phyloP scores from a whole-genome alignment of 2,113 vertebrate genomes.

The Hystrix brachyura region DNA sequence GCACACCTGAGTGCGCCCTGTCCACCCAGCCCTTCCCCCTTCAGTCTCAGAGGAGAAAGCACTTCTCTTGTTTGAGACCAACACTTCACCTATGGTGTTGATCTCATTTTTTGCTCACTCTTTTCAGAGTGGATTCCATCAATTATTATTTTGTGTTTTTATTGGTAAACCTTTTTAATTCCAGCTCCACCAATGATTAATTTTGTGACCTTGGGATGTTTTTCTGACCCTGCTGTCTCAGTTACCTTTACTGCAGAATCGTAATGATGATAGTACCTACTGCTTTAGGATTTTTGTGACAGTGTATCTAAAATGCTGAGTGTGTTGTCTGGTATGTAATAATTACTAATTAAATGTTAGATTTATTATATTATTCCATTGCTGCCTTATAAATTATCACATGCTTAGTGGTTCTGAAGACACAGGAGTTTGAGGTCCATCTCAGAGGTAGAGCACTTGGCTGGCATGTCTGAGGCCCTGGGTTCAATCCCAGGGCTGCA shows the following conservation, averaged over 20 bases:
- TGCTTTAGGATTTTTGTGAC: neutral
- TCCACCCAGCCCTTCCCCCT: neutral
- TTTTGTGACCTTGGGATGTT: neutral
- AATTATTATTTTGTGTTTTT: neutral
- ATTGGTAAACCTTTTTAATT: neutral
- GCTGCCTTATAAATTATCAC: neutral
- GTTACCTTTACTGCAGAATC: conserved; percentile 68
- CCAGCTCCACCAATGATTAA: neutral
- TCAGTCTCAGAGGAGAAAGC: neutral
- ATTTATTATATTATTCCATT: neutral
- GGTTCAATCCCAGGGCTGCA: neutral
- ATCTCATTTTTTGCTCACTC: neutral
- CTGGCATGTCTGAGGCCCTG: neutral
- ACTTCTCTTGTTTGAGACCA: neutral
- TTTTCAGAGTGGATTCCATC: neutral
- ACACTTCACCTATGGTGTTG: neutral
- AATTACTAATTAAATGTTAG: conserved; percentile 41
- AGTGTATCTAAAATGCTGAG: neutral
- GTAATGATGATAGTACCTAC: conserved; percentile 61
- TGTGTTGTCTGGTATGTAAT: neutral
- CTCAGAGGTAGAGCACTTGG: neutral
- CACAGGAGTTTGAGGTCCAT: neutral
- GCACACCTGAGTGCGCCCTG: no score
- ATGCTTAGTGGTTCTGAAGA: neutral
- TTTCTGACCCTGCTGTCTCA: neutral